A percentile compares a stretch with the other conserved stretches of the same genome.
phyloP scores from a whole-genome alignment of 2,797 vertebrate species.

The Tamandua tetradactyla region DNA sequence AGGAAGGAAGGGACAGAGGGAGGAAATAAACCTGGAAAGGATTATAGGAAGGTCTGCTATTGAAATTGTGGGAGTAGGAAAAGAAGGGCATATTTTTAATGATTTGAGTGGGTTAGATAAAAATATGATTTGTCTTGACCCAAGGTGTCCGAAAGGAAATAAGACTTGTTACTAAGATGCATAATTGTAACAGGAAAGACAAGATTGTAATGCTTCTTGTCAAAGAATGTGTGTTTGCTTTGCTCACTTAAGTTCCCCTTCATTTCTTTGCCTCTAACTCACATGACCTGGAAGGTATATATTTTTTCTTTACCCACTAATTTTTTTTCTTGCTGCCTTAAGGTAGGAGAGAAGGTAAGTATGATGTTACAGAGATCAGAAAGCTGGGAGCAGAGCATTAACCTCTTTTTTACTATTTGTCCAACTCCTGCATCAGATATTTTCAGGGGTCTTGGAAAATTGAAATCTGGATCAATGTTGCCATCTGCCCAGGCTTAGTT shows the following conservation, averaged over 20 bases:
- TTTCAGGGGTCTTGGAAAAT: constrained; percentile 30
- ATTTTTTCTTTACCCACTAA: no score
- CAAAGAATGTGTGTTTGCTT: no score
- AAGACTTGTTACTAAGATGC: background rate
- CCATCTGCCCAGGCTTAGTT: constrained; percentile 63
- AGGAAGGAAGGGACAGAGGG: no score
- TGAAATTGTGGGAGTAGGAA: background rate
- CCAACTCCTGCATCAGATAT: background rate
- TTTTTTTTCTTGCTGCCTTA: background rate
- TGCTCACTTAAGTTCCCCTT: no score
- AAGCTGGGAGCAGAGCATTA: background rate
- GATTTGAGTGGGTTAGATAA: background rate
- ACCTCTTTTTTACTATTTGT: background rate
- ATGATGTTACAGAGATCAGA: background rate
- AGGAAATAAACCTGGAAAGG: background rate
- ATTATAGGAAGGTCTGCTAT: background rate
- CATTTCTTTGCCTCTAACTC: no score
- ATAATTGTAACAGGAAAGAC: background rate
- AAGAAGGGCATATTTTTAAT: background rate
- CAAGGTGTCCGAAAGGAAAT: background rate
- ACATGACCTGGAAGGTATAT: no score
- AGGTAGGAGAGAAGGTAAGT: background rate
- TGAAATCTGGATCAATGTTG: constrained; percentile 56
- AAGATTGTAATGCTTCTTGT: no score
- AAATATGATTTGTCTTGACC: background rate